Evolutionary conservation across 2,113 vertebrate genomes (phyloP).

Genomic region (Sterna hirundo): DNA sequence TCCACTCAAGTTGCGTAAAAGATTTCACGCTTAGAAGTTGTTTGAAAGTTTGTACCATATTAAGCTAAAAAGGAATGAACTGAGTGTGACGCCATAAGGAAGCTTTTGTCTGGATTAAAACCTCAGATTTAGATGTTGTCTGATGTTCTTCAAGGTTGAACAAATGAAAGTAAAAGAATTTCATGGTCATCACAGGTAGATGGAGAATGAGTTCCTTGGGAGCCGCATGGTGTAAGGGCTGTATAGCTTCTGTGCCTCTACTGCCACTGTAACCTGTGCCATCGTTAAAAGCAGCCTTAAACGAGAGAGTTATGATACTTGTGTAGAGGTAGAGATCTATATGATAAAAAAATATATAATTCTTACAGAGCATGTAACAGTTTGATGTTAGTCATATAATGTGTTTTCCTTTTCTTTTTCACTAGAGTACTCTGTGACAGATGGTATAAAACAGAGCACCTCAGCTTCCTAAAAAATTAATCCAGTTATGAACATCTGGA

Average conservation of each 20-base stretch:
- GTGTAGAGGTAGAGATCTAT: neutral
- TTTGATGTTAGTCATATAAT: neutral
- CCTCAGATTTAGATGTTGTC: neutral
- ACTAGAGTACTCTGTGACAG: neutral
- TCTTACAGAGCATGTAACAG: neutral
- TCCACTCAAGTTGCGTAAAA: neutral
- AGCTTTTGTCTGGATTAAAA: neutral
- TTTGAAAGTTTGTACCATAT: neutral
- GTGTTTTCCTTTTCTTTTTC: neutral
- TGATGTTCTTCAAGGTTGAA: neutral
- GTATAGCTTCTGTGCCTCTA: neutral
- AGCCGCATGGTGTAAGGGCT: neutral
- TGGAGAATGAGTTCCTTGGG: neutral
- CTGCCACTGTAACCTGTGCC: neutral
- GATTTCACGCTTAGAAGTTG: neutral
- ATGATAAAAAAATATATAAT: neutral
- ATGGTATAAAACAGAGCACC: neutral
- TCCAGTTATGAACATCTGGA: constrained; percentile 7
- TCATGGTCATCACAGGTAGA: neutral
- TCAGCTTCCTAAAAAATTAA: constrained; percentile 3
- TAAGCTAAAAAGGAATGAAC: neutral
- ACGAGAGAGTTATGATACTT: neutral
- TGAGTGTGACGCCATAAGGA: neutral
- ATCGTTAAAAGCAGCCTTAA: neutral
- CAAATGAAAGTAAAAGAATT: neutral